phyloP scores from a whole-genome alignment of 2,797 vertebrate species.

The Platalea minor region DNA sequence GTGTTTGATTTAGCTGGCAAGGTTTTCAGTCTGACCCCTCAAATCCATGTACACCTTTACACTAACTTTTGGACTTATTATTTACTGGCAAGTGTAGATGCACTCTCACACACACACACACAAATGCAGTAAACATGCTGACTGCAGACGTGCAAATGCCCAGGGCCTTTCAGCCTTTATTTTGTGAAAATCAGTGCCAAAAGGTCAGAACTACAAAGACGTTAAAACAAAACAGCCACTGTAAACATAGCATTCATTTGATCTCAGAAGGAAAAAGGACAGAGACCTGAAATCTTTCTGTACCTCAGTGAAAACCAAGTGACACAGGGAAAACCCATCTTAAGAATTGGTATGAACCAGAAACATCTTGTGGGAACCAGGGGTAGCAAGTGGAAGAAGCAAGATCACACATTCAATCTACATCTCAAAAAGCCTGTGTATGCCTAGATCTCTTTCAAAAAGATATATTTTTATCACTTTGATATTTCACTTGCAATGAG shows the following conservation, averaged over 20 bases:
- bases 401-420: neutral
- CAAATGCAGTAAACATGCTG: neutral
- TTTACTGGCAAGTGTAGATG: neutral
- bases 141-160: neutral
- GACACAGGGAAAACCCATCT: neutral
- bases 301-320: neutral
- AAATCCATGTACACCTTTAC: neutral
- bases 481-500: neutral
- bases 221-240: neutral
- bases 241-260: neutral
- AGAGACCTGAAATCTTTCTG: conserved; percentile 15
- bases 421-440: conserved; percentile 16
- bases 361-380: neutral
- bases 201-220: neutral
- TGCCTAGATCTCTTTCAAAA: conserved; percentile 1
- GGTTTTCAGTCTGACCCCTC: neutral
- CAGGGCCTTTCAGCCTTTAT: neutral
- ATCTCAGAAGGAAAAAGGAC: neutral
- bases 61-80: neutral
- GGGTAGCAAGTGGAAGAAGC: neutral
- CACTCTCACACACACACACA: too few relatives aligned
- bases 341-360: neutral
- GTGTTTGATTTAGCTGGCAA: neutral
- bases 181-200: neutral
- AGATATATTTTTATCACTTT: neutral